Evolutionary conservation across 2,113 vertebrate species (phyloP), one percentile per base, ranked within the genome.

Genomic region (Phainopepla nitens): DNA sequence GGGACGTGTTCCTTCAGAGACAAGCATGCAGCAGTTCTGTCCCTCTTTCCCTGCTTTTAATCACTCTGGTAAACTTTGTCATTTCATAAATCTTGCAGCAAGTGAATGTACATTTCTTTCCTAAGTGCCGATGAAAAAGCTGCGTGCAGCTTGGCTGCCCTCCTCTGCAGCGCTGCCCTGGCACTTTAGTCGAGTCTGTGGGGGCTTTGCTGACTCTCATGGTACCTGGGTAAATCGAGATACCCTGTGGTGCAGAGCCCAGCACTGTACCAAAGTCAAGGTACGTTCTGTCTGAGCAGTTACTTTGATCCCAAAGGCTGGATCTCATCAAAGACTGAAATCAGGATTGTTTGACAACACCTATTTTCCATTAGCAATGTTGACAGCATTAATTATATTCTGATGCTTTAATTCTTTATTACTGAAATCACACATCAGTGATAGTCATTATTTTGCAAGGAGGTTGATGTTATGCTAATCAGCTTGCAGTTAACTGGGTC

Each of bases 331-430:
- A 96, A 96, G 95, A 25, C 80, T 65, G 72, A 87, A 94, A 94
- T 95, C 69, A 93, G 89, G 81, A 84, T 89, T 94, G 87, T 95
- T 96, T 96, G 95, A 93, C 94, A 94, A 76, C 96, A 97, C 94
- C 91, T 96, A 91, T 96, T 96, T 96, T 96, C 94, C 91, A 97
- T 95, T 94, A 96, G 93, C 83, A 58, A 87, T 85, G 94, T 96
- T 95, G 93, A 94, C 94, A 95, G 93, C 91, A 82, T 94, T 95
- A 94, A 96, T 97, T 94, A 94, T 93, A 92, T 91, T 94, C 77
- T 64, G 89, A 79, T 94, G 91, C 93, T 95, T 96, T 96, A 96
- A 96, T 95, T 95, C 91, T 94, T 96, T 96, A 93, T 96, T 95
- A 95, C 44, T 96, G 95, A 97, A 96, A 94, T 95, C 89, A 84